These are phyloP conservation scores for Pegoplata infirma DNA, from an alignment of 2,888 invertebrate genomes.

Conservation along the genomic window DNA sequence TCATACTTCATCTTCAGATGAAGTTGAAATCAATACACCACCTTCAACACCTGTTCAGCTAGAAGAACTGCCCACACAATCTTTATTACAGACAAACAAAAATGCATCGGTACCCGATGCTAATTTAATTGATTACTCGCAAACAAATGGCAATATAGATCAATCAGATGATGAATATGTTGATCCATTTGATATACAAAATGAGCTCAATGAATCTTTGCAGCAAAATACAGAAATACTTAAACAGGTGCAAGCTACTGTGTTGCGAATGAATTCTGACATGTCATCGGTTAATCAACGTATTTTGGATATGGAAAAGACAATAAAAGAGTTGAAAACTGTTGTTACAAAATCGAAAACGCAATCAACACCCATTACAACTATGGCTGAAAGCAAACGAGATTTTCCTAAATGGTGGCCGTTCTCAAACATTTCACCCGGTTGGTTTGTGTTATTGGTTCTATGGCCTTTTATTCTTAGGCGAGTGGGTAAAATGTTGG, in stretches of 20 bases:
- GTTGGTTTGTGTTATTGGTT: slow-evolving; percentile 75
- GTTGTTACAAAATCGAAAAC: slow-evolving; percentile 14
- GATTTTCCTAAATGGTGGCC: slow-evolving; percentile 81
- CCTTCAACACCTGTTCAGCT: slow-evolving; percentile 45
- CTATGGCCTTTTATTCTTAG: slow-evolving; percentile 75
- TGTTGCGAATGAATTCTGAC: slow-evolving; percentile 75
- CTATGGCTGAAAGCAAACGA: slow-evolving; percentile 57
- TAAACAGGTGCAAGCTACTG: slow-evolving; percentile 73
- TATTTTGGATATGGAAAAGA: slow-evolving; percentile 72
- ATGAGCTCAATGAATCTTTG: slow-evolving; percentile 71
- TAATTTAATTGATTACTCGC: slow-evolving; percentile 54
- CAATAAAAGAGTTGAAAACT: slow-evolving; percentile 70
- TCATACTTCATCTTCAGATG: slow-evolving; percentile 46
- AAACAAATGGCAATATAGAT: slow-evolving; percentile 70
- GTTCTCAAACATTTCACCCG: slow-evolving; percentile 80
- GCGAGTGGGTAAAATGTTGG: slow-evolving; percentile 64
- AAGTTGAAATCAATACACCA: slow-evolving; percentile 41
- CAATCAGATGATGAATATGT: slow-evolving; percentile 85
- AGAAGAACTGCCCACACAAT: slow-evolving; percentile 9
- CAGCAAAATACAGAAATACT: slow-evolving; percentile 71
- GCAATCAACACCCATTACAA: neutral
- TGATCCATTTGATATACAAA: slow-evolving; percentile 86
- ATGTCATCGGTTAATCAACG: slow-evolving; percentile 73
- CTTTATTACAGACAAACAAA: slow-evolving; percentile 17
- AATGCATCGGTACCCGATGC: neutral